Evolutionary conservation across 1,140 invertebrate genomes (phyloP).

Genomic region (Dufourea novaeangliae): DNA sequence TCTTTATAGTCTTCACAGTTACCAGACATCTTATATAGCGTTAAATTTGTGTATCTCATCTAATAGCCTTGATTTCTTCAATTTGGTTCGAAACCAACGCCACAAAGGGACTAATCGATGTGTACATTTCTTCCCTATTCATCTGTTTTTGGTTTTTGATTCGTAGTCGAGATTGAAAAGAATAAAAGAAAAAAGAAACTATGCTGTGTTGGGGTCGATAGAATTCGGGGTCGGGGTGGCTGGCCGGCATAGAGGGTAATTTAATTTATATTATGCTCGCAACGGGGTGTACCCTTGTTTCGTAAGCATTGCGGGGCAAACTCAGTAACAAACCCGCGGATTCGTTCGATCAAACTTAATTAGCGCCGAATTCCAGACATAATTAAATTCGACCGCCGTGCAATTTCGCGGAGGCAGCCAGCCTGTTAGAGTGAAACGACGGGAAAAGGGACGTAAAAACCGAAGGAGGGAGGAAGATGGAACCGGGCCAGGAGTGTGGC

Average conservation of each 20-base stretch:
- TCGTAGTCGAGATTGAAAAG: neutral
- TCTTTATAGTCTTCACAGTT: too few species aligned
- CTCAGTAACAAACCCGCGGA: constrained; percentile 76
- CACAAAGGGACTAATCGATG: neutral
- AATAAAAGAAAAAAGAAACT: constrained; percentile 68
- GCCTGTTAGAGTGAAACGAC: constrained; percentile 18
- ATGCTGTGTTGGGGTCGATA: constrained; percentile 48
- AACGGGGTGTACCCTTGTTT: constrained; percentile 73
- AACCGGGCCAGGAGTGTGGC: neutral
- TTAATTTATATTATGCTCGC: constrained; percentile 75
- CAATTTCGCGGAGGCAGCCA: constrained; percentile 61
- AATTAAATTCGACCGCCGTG: constrained; percentile 77
- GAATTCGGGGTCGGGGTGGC: constrained; percentile 55
- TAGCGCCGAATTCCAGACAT: constrained; percentile 79
- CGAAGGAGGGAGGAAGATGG: constrained; percentile 26
- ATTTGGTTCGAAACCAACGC: too few species aligned
- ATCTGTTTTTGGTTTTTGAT: too few species aligned
- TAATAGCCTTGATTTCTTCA: too few species aligned
- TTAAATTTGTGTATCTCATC: too few species aligned
- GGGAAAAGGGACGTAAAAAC: constrained; percentile 39
- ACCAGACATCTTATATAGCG: too few species aligned
- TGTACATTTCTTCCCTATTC: too few species aligned
- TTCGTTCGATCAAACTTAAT: constrained; percentile 81
- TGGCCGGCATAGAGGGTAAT: constrained; percentile 68
- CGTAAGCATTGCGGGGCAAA: constrained; percentile 75